These are phyloP conservation scores for Cassiopea xamachana DNA, from an alignment of 30 jellyfish, hydroid and myxozoan species.

Conservation along the genomic window DNA sequence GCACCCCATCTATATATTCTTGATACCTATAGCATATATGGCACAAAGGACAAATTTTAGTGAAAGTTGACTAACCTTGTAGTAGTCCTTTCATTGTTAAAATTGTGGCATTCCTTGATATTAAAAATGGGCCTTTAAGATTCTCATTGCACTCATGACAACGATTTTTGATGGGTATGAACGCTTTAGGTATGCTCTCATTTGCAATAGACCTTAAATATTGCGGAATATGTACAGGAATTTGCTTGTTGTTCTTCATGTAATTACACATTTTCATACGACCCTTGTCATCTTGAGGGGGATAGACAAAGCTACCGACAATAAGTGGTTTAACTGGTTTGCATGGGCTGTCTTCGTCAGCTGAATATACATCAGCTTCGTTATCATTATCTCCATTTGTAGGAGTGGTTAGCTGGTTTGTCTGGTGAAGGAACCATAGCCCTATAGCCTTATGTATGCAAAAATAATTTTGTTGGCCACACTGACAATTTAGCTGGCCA, in stretches of 20 bases:
- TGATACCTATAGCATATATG: conserved; percentile 61
- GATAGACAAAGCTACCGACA: background rate
- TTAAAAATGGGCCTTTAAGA: background rate
- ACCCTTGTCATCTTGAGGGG: background rate
- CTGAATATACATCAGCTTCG: background rate
- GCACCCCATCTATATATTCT: conserved; percentile 54
- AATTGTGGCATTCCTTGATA: background rate
- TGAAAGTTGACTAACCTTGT: background rate
- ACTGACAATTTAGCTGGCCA: background rate
- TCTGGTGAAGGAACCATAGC: background rate
- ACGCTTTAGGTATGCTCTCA: background rate
- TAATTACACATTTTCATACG: background rate
- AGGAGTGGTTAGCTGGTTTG: background rate
- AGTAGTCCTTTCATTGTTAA: background rate
- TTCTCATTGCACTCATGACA: background rate
- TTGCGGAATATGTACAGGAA: background rate
- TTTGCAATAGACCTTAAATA: background rate
- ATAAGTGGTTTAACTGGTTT: background rate
- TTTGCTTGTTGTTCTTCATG: background rate
- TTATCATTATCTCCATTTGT: background rate
- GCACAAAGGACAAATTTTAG: conserved; percentile 8
- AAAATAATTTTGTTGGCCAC: background rate
- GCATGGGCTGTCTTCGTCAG: background rate
- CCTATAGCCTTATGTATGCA: conserved; percentile 33
- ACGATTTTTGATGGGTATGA: background rate